Evolutionary conservation across 2,888 invertebrate genomes (phyloP).

Genomic region (Spicauda simplicius): DNA sequence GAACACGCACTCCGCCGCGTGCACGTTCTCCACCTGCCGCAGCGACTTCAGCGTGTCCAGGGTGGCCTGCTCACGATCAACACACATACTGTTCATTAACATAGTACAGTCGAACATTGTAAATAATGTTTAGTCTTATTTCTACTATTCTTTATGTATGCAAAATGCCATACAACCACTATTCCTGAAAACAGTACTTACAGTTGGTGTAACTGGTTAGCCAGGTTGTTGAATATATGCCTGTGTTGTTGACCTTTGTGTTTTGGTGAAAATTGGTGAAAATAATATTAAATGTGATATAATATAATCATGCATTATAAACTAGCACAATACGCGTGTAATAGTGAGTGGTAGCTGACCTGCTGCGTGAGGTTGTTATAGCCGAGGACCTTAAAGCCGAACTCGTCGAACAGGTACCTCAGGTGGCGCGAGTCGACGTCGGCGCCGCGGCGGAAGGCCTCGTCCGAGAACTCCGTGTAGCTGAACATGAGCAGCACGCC

Average conservation of each 20-base stretch:
- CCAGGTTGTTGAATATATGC: too few relatives aligned
- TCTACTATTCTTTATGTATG: too few relatives aligned
- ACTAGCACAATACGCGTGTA: too few relatives aligned
- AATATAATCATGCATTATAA: too few relatives aligned
- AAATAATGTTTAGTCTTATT: too few relatives aligned
- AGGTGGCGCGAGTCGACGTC: constrained; percentile 84
- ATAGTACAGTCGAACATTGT: too few relatives aligned
- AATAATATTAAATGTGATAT: too few relatives aligned
- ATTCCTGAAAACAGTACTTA: too few relatives aligned
- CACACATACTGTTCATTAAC: background rate
- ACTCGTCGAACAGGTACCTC: constrained; percentile 83
- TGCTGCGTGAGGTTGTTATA: constrained; percentile 69
- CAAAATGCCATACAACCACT: too few relatives aligned
- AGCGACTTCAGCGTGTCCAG: constrained; percentile 70
- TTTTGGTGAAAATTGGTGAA: too few relatives aligned
- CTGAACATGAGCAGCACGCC: constrained; percentile 87
- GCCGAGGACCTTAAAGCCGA: constrained; percentile 81
- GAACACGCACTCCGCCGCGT: constrained; percentile 85
- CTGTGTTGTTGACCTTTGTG: too few relatives aligned
- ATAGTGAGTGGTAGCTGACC: constrained; percentile 50
- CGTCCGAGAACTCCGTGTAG: constrained; percentile 80
- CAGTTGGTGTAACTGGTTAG: too few relatives aligned
- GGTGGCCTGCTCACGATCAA: constrained; percentile 54
- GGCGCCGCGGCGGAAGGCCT: constrained; percentile 82
- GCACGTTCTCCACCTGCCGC: constrained; percentile 55